A percentile compares a stretch with the other conserved stretches of the same genome.
phyloP scores from a whole-genome alignment of 1,140 invertebrate species.

The Harpegnathos saltator region DNA sequence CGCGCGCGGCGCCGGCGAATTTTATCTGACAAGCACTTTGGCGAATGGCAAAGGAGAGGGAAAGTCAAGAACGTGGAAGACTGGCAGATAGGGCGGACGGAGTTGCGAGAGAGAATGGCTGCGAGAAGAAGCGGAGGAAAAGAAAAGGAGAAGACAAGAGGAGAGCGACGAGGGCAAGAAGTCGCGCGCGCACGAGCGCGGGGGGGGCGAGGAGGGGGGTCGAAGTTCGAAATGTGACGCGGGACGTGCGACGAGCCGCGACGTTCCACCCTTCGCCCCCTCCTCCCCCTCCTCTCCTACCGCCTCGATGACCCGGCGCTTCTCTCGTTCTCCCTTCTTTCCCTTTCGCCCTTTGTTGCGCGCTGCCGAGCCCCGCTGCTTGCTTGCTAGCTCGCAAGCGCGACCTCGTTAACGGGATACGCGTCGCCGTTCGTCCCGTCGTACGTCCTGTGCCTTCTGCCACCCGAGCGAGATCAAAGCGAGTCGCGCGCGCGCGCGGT shows the following conservation, averaged over 20 bases:
- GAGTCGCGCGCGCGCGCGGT: not conserved
- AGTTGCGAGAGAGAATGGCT: slow-evolving; percentile 6
- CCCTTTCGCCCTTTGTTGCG: slow-evolving; percentile 39
- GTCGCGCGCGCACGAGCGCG: no score
- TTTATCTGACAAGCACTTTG: slow-evolving; percentile 68
- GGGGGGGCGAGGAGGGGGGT: not conserved
- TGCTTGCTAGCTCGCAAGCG: no score
- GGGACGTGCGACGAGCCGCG: slow-evolving; percentile 73
- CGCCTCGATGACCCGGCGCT: no score
- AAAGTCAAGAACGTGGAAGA: slow-evolving; percentile 35
- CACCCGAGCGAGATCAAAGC: slow-evolving; percentile 39
- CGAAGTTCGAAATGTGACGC: slow-evolving; percentile 57
- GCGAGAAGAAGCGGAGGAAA: slow-evolving; percentile 5
- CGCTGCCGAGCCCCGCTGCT: slow-evolving; percentile 43
- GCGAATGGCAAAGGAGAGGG: slow-evolving; percentile 47
- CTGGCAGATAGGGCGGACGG: not conserved
- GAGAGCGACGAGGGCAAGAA: not conserved
- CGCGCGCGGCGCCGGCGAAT: slow-evolving; percentile 62
- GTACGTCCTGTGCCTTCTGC: slow-evolving; percentile 38
- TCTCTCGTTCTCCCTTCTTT: slow-evolving; percentile 26
- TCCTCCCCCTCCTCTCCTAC: no score
- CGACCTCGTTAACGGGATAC: slow-evolving; percentile 60
- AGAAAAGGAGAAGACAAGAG: not conserved
- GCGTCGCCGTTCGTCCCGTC: slow-evolving; percentile 40
- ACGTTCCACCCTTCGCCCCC: no score